These are phyloP conservation scores for Furnarius figulus DNA, from an alignment of 2,113 vertebrate genomes.

Conservation along the genomic window DNA sequence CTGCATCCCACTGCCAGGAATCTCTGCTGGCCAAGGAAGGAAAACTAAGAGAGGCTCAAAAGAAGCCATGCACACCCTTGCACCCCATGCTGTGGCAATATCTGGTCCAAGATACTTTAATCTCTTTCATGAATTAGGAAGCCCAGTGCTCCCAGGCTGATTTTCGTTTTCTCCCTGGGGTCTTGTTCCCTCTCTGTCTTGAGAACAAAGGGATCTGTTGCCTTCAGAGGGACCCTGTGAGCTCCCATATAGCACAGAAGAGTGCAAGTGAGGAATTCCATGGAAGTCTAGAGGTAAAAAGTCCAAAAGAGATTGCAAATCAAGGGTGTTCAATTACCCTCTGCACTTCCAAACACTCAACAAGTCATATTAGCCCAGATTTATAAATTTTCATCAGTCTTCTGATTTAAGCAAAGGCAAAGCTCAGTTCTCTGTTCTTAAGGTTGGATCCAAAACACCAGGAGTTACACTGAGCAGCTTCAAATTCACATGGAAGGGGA, in stretches of 20 bases:
- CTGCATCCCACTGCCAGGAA: conserved; percentile 21
- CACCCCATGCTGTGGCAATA: fast-evolving
- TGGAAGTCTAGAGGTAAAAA: background rate
- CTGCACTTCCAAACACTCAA: background rate
- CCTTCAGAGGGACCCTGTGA: background rate
- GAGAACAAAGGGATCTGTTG: background rate
- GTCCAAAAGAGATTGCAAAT: background rate
- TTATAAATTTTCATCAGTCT: background rate
- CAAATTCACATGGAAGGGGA: background rate
- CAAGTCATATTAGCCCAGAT: background rate
- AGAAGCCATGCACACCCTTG: background rate
- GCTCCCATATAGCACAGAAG: background rate
- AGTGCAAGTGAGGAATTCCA: background rate
- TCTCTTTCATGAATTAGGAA: background rate
- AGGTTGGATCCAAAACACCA: background rate
- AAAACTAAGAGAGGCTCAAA: background rate
- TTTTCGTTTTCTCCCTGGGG: background rate
- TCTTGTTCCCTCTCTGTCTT: background rate
- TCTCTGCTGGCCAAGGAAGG: background rate
- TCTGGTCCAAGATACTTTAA: background rate
- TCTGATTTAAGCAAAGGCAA: background rate
- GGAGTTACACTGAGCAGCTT: background rate
- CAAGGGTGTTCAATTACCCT: background rate
- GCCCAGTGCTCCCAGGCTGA: background rate
- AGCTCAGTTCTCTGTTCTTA: background rate